phyloP scores from a whole-genome alignment of 2,888 invertebrate species.

The Sesamia inferens region DNA sequence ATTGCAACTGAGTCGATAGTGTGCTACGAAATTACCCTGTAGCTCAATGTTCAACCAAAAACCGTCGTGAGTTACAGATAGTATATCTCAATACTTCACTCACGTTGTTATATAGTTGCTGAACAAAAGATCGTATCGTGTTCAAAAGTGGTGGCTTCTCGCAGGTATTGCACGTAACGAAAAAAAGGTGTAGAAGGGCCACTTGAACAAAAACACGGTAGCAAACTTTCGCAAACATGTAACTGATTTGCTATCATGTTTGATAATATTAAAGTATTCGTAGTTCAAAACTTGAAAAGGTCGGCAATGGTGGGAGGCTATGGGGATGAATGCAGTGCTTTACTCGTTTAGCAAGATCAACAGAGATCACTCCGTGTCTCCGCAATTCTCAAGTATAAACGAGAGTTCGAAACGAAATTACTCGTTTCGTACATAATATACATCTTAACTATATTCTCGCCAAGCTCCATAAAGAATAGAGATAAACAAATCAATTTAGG shows the following conservation, averaged over 20 bases:
- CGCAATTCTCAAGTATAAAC: not conserved
- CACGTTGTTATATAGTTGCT: constrained; percentile 49
- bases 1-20: too few relatives aligned
- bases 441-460: too few relatives aligned
- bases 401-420: not conserved
- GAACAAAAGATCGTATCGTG: constrained; percentile 45
- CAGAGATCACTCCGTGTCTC: not conserved
- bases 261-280: too few relatives aligned
- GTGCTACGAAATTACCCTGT: too few relatives aligned
- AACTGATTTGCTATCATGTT: not conserved
- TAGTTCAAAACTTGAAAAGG: not conserved
- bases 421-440: not conserved
- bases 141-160: constrained; percentile 35
- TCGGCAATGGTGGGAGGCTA: not conserved
- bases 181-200: constrained; percentile 24
- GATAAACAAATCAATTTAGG: too few relatives aligned
- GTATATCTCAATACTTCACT: constrained; percentile 43
- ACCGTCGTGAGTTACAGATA: constrained; percentile 17
- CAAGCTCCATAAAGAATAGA: too few relatives aligned
- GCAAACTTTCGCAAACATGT: not conserved
- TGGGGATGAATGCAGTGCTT: not conserved
- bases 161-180: not conserved
- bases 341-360: not conserved
- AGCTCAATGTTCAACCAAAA: constrained; percentile 7
- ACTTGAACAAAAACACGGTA: not conserved